Evolutionary conservation across 1,140 invertebrate species (phyloP), one percentile per base, ranked within the genome.

Genomic region (Homalodisca vitripennis): DNA sequence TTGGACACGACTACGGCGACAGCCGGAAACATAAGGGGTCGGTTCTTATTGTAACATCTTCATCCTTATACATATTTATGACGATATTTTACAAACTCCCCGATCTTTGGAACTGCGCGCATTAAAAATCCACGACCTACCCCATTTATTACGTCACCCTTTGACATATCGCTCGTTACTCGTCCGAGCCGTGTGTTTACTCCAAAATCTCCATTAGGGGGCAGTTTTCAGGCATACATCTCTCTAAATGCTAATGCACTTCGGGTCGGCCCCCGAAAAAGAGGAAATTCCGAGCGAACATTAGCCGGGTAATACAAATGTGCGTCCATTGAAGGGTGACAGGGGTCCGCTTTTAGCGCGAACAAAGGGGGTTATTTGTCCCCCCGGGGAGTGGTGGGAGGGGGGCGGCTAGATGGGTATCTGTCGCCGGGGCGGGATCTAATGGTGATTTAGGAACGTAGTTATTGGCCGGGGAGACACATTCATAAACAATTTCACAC

Each of bases 401-500:
- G 6, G 3, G n/a, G 48, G 48, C n/a, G n/a, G n/a, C n/a, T n/a
- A n/a, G n/a, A 20, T 51, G 48, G 48, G 14, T 51, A 51, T 51
- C 48, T 51, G 48, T 51, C 48, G 48, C 6, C 48, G 48, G 48
- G 48, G 48, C 48, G 48, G 48, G 48, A 22, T 14, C 48, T 51
- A 51, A 51, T 51, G 48, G 48, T 51, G 48, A 51, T 51, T 51
- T 51, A 51, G 48, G 48, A 20, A 22, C 22, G 48, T 51, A 51
- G 48, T 51, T 51, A 51, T 51, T 51, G 48, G 48, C 48, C 22
- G 48, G 48, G 22, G 48, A 51, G 14, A 51, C 14, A 51, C 48
- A 51, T 51, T 51, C 48, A 51, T 51, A 51, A 51, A 51, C 48
- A 51, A 51, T 51, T 51, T 51, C 48, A 51, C 48, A 51, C 48